Conservation (phyloP, 2,888 invertebrate genomes). For the Stegophylla sp. region DNA sequence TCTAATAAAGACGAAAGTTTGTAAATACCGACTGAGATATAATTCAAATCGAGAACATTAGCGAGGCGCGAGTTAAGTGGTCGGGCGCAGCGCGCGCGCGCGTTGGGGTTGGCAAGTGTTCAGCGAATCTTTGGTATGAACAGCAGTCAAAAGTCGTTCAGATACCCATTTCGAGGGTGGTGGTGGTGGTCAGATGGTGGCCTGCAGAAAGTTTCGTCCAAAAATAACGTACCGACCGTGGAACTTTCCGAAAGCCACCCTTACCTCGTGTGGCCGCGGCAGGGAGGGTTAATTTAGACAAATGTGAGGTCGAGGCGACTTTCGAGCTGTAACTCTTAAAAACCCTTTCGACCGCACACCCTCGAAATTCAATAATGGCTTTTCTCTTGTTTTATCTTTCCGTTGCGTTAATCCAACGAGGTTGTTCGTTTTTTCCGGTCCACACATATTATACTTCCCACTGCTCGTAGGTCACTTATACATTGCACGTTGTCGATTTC, state of each 20-base stretch:
- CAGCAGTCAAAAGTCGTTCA: slow-evolving; percentile 57
- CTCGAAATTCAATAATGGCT: slow-evolving; percentile 56
- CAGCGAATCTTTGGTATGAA: slow-evolving; percentile 44
- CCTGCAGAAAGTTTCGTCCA: slow-evolving; percentile 55
- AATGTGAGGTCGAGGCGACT: slow-evolving; percentile 54
- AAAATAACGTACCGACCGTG: slow-evolving; percentile 45
- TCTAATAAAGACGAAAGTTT: slow-evolving; percentile 56
- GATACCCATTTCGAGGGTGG: slow-evolving; percentile 50
- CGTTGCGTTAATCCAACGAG: slow-evolving; percentile 40
- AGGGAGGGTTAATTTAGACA: slow-evolving; percentile 51
- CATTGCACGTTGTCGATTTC: slow-evolving; percentile 30
- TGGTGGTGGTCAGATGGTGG: slow-evolving; percentile 20
- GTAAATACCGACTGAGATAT: slow-evolving; percentile 40
- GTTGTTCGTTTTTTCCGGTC: slow-evolving; percentile 35
- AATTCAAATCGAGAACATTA: slow-evolving; percentile 54
- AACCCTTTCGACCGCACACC: slow-evolving; percentile 57
- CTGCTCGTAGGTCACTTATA: slow-evolving; percentile 26
- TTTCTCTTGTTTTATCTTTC: slow-evolving; percentile 53
- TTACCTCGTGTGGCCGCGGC: background rate
- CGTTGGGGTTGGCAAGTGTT: slow-evolving; percentile 45
- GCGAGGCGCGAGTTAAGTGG: slow-evolving; percentile 53
- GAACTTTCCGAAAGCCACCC: slow-evolving; percentile 16
- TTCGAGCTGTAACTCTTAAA: slow-evolving; percentile 54
- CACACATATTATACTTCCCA: no score
- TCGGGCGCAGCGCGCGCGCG: slow-evolving; percentile 14